Evolutionary conservation across 2,113 vertebrate genomes (phyloP), one percentile per base, ranked within the genome.

Genomic region (Fulmarus glacialis): DNA sequence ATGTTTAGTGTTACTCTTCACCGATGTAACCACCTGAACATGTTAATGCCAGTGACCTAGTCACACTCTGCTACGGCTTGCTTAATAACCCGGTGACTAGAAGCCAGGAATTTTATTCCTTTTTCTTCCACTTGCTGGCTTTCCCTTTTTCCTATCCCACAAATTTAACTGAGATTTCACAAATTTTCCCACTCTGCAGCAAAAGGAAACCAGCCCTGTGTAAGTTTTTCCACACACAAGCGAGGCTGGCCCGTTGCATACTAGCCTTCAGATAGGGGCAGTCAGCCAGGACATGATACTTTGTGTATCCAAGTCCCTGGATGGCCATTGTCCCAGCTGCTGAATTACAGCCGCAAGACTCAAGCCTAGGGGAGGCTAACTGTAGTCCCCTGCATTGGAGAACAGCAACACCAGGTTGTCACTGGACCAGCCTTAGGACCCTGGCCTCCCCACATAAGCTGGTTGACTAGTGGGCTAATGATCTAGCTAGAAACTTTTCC

Each of bases 41-140:
- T 23, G 24, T 47, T 56, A 43, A 67, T 36, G 38, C 55, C 63
- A 83, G 56, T 87, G 84, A 90, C 43, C 56, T 53, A 55, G 30
- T 63, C 82, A 67, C 34, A 68, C 32, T 83, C 45, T 56, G 47
- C 79, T 71, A 11, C 21, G 53, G 38, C 56, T 94, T 81, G 48
- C 79, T 95, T 74, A 71, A 82, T 40, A 94, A 66, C 5, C 27
- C 36, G 42, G 10, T 45, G 53, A 66, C 45, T 53, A 84, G 70
- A 75, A 93, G 89, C 91, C 93, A 93, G 91, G 89, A 96, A 82
- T 60, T 73, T 87, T 91, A 62, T 88, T 91, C 56, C 20, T 53
- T 95, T 89, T 96, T 90, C 78, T 95, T 96, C 94, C 94, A 89
- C 74, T 96, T 94, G 78, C 78, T 86, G 81, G 53, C 29, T 94